Conservation (phyloP, 2,113 vertebrate genomes). For the Merops nubicus region DNA sequence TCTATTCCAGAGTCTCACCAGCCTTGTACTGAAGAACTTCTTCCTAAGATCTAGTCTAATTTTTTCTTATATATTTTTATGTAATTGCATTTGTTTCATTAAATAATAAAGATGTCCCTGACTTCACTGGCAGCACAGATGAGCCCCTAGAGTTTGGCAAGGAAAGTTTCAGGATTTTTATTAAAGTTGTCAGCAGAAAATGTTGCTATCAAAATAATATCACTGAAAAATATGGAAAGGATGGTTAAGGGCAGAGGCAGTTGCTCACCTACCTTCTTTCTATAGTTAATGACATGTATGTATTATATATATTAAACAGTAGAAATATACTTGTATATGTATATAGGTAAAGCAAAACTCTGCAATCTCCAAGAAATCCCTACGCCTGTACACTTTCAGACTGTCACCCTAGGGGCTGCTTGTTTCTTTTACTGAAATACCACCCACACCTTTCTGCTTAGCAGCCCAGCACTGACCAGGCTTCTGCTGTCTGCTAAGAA, state of each 20-base stretch:
- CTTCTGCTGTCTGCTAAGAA: background rate
- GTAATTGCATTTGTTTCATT: background rate
- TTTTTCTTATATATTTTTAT: background rate
- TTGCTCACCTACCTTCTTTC: background rate
- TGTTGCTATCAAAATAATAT: background rate
- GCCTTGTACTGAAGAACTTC: too few relatives aligned
- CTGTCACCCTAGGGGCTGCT: background rate
- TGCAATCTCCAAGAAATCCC: rapidly evolving
- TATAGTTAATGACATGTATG: background rate
- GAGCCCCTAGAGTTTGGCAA: background rate
- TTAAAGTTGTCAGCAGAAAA: background rate
- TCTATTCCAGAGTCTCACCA: too few relatives aligned
- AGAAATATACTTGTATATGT: background rate
- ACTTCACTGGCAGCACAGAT: background rate
- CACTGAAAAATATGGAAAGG: background rate
- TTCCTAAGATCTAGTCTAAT: too few relatives aligned
- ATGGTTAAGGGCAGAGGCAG: background rate
- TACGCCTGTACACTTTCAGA: background rate
- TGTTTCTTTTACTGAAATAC: background rate
- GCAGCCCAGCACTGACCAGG: background rate
- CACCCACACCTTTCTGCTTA: background rate
- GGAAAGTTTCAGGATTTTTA: background rate
- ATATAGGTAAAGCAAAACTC: background rate
- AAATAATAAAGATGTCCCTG: background rate
- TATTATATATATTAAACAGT: background rate